phyloP scores from a whole-genome alignment of 1,140 invertebrate genomes.

The Tribolium madens region DNA sequence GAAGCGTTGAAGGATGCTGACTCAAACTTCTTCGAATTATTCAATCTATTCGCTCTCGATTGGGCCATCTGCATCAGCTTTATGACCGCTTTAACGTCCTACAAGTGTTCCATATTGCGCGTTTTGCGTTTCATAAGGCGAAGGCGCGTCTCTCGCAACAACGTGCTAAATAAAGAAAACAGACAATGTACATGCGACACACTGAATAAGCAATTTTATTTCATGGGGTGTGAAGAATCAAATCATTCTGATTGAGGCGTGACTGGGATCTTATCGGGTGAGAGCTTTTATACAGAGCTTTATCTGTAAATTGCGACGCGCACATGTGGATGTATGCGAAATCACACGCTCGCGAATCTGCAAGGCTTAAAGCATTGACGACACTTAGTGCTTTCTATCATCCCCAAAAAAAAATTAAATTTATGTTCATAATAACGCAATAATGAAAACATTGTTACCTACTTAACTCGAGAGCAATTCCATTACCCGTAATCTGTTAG shows the following conservation, averaged over 20 bases:
- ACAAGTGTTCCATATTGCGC: conserved; percentile 49
- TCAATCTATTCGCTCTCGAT: conserved; percentile 36
- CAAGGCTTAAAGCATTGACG: conserved; percentile 1
- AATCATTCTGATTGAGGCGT: conserved; percentile 48
- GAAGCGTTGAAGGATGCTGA: conserved; percentile 24
- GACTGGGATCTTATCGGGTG: conserved; percentile 36
- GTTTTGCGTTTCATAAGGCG: conserved; percentile 33
- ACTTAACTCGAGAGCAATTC: background rate
- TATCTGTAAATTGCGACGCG: conserved; percentile 26
- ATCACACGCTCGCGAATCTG: background rate
- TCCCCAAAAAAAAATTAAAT: background rate
- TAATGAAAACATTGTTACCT: background rate
- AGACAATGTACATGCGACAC: conserved; percentile 40
- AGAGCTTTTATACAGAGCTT: conserved; percentile 30
- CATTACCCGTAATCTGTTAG: background rate
- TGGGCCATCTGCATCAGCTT: conserved; percentile 39
- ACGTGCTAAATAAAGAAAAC: conserved; percentile 32
- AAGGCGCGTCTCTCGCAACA: too few species aligned
- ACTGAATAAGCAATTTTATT: conserved; percentile 50
- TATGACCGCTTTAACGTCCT: conserved; percentile 47
- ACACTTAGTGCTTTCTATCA: background rate
- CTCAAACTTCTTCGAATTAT: conserved; percentile 10
- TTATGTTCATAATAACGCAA: background rate
- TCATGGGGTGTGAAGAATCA: conserved; percentile 47
- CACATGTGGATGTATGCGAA: conserved; percentile 27